Conservation (phyloP, 1,140 invertebrate genomes). For the Belonocnema kinseyi region DNA sequence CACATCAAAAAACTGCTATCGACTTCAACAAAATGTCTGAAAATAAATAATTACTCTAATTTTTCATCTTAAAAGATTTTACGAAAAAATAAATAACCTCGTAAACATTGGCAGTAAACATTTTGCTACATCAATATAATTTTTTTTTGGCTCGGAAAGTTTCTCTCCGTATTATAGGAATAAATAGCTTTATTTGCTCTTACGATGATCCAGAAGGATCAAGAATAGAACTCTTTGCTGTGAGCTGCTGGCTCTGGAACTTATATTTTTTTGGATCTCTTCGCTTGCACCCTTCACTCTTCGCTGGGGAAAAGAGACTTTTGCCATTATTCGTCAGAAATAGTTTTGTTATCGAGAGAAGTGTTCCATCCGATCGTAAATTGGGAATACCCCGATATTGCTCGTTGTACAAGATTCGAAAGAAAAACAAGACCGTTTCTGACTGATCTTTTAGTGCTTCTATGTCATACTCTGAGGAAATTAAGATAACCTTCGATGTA, state of each 20-base stretch:
- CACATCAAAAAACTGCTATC: too few relatives aligned
- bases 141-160: background rate
- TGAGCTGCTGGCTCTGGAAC: slow-evolving; percentile 12
- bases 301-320: slow-evolving; percentile 38
- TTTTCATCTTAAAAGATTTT: background rate
- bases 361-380: slow-evolving; percentile 30
- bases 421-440: background rate
- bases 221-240: slow-evolving; percentile 48
- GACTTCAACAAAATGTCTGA: too few relatives aligned
- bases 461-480: too few relatives aligned
- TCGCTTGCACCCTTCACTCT: slow-evolving; percentile 31
- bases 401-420: background rate
- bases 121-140: background rate
- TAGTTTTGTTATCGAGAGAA: slow-evolving; percentile 35
- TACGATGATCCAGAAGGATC: slow-evolving; percentile 51
- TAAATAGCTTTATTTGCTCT: slow-evolving; percentile 68
- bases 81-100: background rate
- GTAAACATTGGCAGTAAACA: background rate
- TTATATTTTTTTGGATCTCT: slow-evolving; percentile 51
- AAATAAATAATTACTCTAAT: too few relatives aligned
- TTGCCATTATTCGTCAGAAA: slow-evolving; percentile 57
- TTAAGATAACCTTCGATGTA: too few relatives aligned
- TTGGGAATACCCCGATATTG: background rate
- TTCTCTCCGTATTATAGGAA: slow-evolving; percentile 57
- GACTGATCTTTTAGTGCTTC: background rate